These are phyloP conservation scores for Saccopteryx bilineata DNA, from an alignment of 2,113 vertebrate genomes.

Conservation along the genomic window DNA sequence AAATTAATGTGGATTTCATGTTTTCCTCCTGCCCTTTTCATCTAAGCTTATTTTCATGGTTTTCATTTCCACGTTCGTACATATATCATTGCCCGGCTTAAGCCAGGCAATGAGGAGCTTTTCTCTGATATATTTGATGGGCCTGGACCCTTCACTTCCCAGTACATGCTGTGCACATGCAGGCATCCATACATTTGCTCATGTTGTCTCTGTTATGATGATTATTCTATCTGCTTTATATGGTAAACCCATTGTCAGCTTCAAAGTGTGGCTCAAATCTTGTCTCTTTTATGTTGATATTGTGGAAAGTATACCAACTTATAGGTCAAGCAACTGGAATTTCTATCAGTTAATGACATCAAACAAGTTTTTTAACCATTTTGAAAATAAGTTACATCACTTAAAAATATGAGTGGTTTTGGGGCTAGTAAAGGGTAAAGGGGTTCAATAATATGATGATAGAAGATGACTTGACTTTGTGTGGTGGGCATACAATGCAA, in stretches of 20 bases:
- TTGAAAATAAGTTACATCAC: background rate
- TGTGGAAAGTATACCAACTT: background rate
- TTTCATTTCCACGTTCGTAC: background rate
- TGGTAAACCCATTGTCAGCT: background rate
- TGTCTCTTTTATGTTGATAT: background rate
- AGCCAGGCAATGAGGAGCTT: background rate
- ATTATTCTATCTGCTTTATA: background rate
- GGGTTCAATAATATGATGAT: background rate
- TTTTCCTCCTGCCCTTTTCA: background rate
- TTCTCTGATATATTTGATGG: background rate
- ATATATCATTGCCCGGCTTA: background rate
- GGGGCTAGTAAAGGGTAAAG: background rate
- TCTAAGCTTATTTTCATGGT: background rate
- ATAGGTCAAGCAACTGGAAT: background rate
- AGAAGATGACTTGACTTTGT: background rate
- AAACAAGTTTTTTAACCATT: background rate
- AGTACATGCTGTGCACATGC: background rate
- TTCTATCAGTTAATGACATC: background rate
- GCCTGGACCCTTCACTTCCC: rapidly evolving
- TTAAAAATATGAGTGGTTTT: background rate
- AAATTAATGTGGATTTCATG: background rate
- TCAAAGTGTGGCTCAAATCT: background rate
- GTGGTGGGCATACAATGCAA: background rate
- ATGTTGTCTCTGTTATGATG: background rate
- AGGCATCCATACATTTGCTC: background rate